A percentile compares a stretch with the other conserved stretches of the same genome.
Conservation (phyloP, 2,797 vertebrate genomes). For the Phataginus tetradactyla region DNA sequence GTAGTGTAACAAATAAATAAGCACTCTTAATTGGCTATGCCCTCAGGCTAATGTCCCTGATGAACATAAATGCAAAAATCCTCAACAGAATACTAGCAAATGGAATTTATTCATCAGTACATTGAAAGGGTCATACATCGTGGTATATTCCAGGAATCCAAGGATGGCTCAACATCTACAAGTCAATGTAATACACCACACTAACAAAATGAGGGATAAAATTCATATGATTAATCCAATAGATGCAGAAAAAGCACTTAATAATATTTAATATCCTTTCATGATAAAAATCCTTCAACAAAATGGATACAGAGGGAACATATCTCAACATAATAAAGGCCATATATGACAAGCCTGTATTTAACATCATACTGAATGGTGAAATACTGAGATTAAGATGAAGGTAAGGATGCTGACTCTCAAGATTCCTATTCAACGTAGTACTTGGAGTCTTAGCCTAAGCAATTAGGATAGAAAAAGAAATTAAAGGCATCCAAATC, state of each 20-base stretch:
- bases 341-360: background rate
- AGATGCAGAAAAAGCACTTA: background rate
- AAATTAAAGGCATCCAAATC: background rate
- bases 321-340: background rate
- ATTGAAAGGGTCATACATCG: background rate
- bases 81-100: background rate
- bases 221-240: background rate
- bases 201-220: background rate
- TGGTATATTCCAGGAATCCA: background rate
- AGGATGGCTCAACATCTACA: background rate
- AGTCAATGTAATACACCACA: background rate
- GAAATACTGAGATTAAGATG: background rate
- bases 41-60: background rate
- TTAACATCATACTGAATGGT: background rate
- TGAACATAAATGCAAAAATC: background rate
- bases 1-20: background rate
- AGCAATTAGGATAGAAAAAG: background rate
- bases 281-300: background rate
- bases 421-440: background rate
- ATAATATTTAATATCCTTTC: background rate
- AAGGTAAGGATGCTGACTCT: background rate
- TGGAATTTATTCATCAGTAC: background rate
- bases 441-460: background rate
- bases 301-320: background rate
- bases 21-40: background rate